Conservation (phyloP, 1,140 invertebrate genomes). For the Macrobrachium rosenbergii region DNA sequence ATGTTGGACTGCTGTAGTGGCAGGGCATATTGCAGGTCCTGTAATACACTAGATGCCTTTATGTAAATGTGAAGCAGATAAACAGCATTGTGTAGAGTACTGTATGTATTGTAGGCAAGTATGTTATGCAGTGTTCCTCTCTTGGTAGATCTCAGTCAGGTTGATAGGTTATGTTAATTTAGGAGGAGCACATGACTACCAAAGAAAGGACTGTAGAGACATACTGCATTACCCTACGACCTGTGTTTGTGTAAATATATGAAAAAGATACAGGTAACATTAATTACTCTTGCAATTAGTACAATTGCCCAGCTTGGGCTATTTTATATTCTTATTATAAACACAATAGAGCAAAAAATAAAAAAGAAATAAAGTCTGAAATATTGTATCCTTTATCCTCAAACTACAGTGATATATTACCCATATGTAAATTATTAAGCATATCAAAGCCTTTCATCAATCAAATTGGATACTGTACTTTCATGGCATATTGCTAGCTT, state of each 20-base stretch:
- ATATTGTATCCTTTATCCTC: constrained; percentile 9
- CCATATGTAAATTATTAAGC: too few relatives aligned
- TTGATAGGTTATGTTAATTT: constrained; percentile 21
- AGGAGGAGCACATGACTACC: constrained; percentile 27
- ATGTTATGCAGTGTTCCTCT: constrained; percentile 29
- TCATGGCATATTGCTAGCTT: too few relatives aligned
- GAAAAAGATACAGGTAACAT: constrained; percentile 49
- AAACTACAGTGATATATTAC: not conserved
- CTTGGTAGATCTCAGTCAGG: constrained; percentile 29
- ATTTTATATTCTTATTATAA: constrained; percentile 63
- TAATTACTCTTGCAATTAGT: constrained; percentile 62
- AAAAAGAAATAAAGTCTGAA: constrained; percentile 34
- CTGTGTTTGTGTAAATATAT: constrained; percentile 49
- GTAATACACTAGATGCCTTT: constrained; percentile 50
- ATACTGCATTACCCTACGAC: constrained; percentile 21
- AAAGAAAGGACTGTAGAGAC: constrained; percentile 32
- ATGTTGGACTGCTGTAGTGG: constrained; percentile 41
- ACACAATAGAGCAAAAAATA: constrained; percentile 56
- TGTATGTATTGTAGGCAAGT: constrained; percentile 33
- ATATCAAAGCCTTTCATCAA: too few relatives aligned
- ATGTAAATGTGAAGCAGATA: constrained; percentile 50
- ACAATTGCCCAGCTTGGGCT: constrained; percentile 56
- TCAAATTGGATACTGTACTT: too few relatives aligned
- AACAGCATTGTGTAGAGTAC: constrained; percentile 51
- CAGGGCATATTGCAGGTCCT: constrained; percentile 44